Evolutionary conservation across 2,797 vertebrate genomes (phyloP).

Genomic region (Thripadectes ignobilis): DNA sequence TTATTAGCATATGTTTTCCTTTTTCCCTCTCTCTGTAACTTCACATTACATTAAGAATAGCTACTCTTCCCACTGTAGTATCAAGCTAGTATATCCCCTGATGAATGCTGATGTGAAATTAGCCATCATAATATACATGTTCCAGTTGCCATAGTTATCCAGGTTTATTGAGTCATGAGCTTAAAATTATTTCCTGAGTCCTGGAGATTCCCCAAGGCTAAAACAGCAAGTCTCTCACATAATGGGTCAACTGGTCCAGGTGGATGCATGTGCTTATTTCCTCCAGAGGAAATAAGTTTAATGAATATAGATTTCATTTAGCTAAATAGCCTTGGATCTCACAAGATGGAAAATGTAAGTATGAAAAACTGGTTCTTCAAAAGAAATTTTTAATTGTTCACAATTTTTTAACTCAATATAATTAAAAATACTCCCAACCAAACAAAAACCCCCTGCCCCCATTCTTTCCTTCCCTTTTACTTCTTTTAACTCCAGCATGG

Average conservation of each 20-base stretch:
- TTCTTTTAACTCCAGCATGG: not conserved
- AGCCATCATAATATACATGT: not conserved
- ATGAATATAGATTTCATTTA: slow-evolving; percentile 49
- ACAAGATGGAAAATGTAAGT: not conserved
- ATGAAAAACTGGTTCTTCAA: not conserved
- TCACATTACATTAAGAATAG: not conserved
- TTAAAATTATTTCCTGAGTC: slow-evolving; percentile 71
- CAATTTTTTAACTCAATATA: not conserved
- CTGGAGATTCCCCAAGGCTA: slow-evolving; percentile 61
- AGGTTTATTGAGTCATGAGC: slow-evolving; percentile 55
- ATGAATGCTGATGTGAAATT: slow-evolving; percentile 15
- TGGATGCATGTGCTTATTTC: slow-evolving; percentile 61
- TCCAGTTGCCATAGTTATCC: slow-evolving; percentile 38
- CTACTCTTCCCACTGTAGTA: not conserved
- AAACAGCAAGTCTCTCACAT: slow-evolving; percentile 51
- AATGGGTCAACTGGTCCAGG: slow-evolving; percentile 49
- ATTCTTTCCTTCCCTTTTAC: not conserved
- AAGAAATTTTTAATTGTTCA: not conserved
- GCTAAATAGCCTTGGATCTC: slow-evolving; percentile 34
- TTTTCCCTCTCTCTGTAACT: not conserved
- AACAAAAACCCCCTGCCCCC: rapidly evolving
- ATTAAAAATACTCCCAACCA: not conserved
- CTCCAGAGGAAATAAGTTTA: slow-evolving; percentile 71
- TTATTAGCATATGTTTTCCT: not conserved
- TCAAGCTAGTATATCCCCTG: not conserved